A percentile compares a stretch with the other conserved stretches of the same genome.
Conservation (phyloP, 2,113 vertebrate genomes). For the Donacobius atricapilla region DNA sequence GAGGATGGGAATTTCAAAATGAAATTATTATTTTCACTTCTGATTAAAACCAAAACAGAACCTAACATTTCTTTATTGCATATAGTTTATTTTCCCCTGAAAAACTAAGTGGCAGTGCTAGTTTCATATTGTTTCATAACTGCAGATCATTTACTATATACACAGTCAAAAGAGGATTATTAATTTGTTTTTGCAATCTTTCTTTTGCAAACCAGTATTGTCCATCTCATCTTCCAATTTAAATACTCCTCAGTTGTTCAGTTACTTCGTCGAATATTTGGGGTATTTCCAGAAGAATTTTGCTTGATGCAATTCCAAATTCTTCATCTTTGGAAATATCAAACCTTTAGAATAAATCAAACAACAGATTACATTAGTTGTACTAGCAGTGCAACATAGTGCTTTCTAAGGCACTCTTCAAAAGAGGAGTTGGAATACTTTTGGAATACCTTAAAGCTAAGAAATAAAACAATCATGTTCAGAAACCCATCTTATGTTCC, state of each 20-base stretch:
- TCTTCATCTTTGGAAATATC: neutral
- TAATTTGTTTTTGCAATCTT: neutral
- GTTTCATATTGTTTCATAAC: neutral
- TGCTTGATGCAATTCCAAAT: neutral
- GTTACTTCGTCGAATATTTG: neutral
- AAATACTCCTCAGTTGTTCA: neutral
- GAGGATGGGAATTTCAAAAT: neutral
- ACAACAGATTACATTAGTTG: neutral
- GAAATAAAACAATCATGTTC: neutral
- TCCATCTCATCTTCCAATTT: neutral
- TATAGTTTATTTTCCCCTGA: neutral
- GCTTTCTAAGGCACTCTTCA: neutral
- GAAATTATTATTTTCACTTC: neutral
- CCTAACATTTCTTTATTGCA: neutral
- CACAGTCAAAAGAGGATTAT: neutral
- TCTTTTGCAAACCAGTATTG: neutral
- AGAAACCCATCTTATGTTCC: neutral
- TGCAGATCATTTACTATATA: neutral
- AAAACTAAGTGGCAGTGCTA: neutral
- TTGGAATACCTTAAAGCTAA: neutral
- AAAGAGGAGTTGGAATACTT: neutral
- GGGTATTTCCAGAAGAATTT: neutral
- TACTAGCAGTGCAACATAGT: neutral
- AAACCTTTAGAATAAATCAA: neutral
- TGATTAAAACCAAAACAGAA: neutral